A percentile compares a stretch with the other conserved stretches of the same genome.
Conservation (phyloP, 1,140 invertebrate genomes). For the Rhagoletis zephyria region DNA sequence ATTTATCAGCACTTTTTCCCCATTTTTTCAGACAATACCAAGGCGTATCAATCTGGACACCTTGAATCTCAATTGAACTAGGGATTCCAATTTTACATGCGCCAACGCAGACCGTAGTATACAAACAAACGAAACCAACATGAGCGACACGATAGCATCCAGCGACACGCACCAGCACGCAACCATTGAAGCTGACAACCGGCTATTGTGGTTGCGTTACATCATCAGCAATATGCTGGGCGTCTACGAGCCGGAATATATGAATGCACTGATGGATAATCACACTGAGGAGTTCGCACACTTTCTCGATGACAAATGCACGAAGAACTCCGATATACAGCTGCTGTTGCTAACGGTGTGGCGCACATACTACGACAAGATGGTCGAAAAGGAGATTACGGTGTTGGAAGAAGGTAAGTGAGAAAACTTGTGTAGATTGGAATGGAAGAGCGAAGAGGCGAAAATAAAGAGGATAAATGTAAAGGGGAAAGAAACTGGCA, state of each 20-base stretch:
- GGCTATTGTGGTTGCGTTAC: slow-evolving; percentile 67
- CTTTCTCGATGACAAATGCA: slow-evolving; percentile 72
- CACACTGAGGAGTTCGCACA: slow-evolving; percentile 62
- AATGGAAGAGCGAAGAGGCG: neutral
- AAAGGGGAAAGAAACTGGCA: neutral
- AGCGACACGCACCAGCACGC: neutral
- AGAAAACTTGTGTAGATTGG: neutral
- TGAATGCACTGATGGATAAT: slow-evolving; percentile 63
- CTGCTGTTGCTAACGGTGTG: slow-evolving; percentile 75
- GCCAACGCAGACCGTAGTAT: neutral
- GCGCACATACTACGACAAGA: slow-evolving; percentile 75
- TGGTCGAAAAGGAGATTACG: slow-evolving; percentile 76
- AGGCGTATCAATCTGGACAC: neutral
- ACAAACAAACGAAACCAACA: neutral
- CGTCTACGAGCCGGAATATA: slow-evolving; percentile 67
- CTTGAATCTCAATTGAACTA: neutral
- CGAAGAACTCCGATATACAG: slow-evolving; percentile 72
- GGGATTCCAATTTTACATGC: slow-evolving; percentile 22
- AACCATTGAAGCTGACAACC: slow-evolving; percentile 22
- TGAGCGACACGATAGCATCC: neutral
- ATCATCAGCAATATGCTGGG: slow-evolving; percentile 68
- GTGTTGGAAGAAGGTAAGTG: slow-evolving; percentile 76
- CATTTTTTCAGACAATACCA: slow-evolving; percentile 1
- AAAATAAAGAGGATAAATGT: neutral
- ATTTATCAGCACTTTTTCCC: neutral